Base-by-base conservation (phyloP, 2,888 invertebrate species). In the Hirtodrosophila alboralis region DNA sequence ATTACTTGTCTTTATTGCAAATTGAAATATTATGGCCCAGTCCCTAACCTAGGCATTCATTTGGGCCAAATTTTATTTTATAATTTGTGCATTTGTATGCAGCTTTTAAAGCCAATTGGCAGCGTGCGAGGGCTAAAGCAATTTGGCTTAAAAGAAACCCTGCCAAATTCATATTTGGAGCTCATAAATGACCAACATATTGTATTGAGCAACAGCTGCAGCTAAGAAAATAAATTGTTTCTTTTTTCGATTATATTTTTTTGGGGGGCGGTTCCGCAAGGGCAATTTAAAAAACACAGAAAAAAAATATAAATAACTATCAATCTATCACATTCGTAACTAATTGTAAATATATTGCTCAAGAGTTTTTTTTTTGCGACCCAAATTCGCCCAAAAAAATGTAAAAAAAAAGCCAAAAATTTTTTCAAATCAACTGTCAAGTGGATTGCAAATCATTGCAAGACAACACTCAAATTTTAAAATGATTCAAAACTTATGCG, bases 51-150 rank as follows among this genome's bases (percentile, higher is more conserved):
- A 47, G 48, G 31, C 44, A 10, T 33, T 14, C 8, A 41, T 16
- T 33, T 1, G 1, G n/a, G n/a, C n/a, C n/a, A n/a, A n/a, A 21
- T 21, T 34, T 47, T 31, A 10, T 4, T 23, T 16, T 52, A 67
- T 80, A 80, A 80, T 79, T 64, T 48, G 52, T 73, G 75, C 66
- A 63, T 84, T 81, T 84, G 58, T 80, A 81, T 81, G 78, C 80
- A 68, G 60, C 75, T 59, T 66, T 68, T 57, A 69, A 36, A 49
- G 12, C 31, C 51, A 38, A 27, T 52, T 49, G 16, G 16, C 12
- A 14, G 36, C 30, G 37, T 54, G 27, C 66, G 63, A 73, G 43
- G 62, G 66, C 60, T 58, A 48, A 48, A 47, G 43, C 70, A 49
- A 43, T 72, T 53, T 27, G 53, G 18, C 27, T 47, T 36, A 23